A percentile compares a stretch with the other conserved stretches of the same genome.
Conservation (phyloP, 2,113 vertebrate species). For the Holacanthus passer region DNA sequence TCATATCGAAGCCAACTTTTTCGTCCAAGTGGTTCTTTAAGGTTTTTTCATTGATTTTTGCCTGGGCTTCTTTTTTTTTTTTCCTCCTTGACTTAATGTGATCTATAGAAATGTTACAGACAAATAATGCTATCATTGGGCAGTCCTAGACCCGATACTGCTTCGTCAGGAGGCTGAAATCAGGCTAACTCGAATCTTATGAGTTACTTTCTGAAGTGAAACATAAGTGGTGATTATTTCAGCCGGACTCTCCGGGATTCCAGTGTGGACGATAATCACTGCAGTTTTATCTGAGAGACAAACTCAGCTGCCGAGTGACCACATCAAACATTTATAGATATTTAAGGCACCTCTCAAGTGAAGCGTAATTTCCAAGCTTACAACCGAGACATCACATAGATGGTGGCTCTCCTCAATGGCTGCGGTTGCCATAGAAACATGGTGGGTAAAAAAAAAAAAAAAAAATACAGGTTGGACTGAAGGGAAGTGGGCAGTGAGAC, state of each 20-base stretch:
- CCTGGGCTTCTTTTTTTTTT: slow-evolving; percentile 1
- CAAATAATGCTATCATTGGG: slow-evolving; percentile 20
- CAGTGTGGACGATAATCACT: slow-evolving; percentile 22
- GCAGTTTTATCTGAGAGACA: slow-evolving; percentile 32
- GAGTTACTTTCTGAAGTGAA: slow-evolving; percentile 42
- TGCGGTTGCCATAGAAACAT: slow-evolving; percentile 86
- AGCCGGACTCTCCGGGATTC: neutral
- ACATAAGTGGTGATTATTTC: slow-evolving; percentile 1
- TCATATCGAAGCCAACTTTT: neutral
- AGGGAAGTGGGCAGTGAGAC: slow-evolving; percentile 70
- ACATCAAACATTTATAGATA: slow-evolving; percentile 59
- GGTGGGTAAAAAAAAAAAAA: slow-evolving; percentile 63
- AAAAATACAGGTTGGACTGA: slow-evolving; percentile 67
- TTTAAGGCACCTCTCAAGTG: slow-evolving; percentile 49
- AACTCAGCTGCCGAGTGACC: slow-evolving; percentile 16
- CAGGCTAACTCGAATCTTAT: neutral
- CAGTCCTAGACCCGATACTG: neutral
- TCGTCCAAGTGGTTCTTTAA: neutral
- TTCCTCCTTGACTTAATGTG: neutral
- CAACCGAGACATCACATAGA: slow-evolving; percentile 64
- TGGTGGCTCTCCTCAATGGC: slow-evolving; percentile 73
- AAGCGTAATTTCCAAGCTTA: slow-evolving; percentile 62
- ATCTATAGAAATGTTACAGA: slow-evolving; percentile 31
- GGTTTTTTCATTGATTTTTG: slow-evolving; percentile 24
- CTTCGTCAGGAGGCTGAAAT: slow-evolving; percentile 20